phyloP scores from a whole-genome alignment of 1,140 invertebrate species.

The Drosophila takahashii region DNA sequence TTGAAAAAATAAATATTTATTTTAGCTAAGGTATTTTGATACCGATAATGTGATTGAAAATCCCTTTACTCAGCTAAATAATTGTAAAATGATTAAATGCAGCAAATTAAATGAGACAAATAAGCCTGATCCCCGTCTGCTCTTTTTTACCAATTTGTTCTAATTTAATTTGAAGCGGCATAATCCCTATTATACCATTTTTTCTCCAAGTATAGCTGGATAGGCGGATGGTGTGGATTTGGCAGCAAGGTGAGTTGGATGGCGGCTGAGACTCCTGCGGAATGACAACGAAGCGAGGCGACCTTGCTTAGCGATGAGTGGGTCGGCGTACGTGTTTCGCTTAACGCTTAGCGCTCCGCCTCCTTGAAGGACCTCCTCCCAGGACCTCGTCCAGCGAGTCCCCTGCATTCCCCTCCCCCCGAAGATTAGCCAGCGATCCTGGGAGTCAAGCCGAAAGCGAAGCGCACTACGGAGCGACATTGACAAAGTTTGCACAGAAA shows the following conservation, averaged over 20 bases:
- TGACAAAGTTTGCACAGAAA: conserved; percentile 59
- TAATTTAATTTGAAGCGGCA: too few species aligned
- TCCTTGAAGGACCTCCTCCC: not conserved
- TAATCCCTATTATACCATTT: not conserved
- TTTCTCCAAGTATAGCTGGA: not conserved
- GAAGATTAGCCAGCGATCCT: conserved; percentile 52
- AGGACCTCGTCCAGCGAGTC: not conserved
- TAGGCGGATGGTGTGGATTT: not conserved
- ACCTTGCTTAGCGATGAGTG: conserved; percentile 33
- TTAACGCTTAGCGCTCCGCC: conserved; percentile 27
- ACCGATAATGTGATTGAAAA: too few species aligned
- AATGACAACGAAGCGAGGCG: conserved; percentile 56
- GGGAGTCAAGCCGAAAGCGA: conserved; percentile 18
- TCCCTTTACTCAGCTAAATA: too few species aligned
- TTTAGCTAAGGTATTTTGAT: too few species aligned
- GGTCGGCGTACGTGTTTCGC: conserved; percentile 60
- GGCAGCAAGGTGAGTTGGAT: not conserved
- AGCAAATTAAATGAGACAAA: too few species aligned
- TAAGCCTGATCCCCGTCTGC: too few species aligned
- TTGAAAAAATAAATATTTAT: too few species aligned
- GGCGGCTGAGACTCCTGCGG: conserved; percentile 21
- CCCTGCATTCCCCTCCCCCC: not conserved
- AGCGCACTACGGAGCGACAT: conserved; percentile 17
- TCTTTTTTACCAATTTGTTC: too few species aligned
- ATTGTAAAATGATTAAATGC: too few species aligned